These are phyloP conservation scores for Drosophila pallidifrons DNA, from an alignment of 1,140 invertebrate genomes.

Conservation along the genomic window DNA sequence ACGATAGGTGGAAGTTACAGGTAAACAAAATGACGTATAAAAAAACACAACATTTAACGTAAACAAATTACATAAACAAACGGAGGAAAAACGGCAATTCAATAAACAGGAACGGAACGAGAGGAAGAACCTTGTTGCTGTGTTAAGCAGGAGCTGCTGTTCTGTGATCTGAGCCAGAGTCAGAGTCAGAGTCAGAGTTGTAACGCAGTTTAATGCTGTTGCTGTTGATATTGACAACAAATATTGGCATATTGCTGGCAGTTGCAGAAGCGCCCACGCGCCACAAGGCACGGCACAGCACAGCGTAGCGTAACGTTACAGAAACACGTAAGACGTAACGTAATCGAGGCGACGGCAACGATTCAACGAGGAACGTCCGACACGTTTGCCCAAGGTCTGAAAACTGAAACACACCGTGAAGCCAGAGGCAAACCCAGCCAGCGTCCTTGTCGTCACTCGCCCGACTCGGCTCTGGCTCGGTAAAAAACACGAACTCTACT, in stretches of 20 bases:
- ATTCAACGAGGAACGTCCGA: constrained; percentile 59
- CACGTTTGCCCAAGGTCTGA: constrained; percentile 79
- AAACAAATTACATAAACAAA: constrained; percentile 83
- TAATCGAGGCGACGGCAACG: constrained; percentile 38
- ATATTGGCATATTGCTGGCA: constrained; percentile 65
- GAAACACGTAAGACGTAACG: constrained; percentile 57
- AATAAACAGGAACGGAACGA: background rate
- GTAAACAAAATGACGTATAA: constrained; percentile 40
- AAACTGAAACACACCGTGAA: constrained; percentile 65
- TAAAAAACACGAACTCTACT: background rate
- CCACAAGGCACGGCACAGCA: background rate
- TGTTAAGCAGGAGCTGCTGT: background rate
- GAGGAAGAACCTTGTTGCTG: constrained; percentile 41
- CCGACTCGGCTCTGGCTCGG: constrained; percentile 45
- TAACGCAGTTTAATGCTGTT: constrained; percentile 18
- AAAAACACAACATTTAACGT: constrained; percentile 45
- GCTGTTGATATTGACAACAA: constrained; percentile 65
- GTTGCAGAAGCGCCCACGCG: constrained; percentile 14
- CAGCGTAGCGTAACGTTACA: constrained; percentile 35
- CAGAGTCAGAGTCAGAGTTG: constrained; percentile 15
- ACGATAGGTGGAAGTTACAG: constrained; percentile 47
- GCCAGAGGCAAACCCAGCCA: constrained; percentile 22
- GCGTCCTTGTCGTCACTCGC: constrained; percentile 24
- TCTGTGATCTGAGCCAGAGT: constrained; percentile 18
- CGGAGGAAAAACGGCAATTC: constrained; percentile 42